Evolutionary conservation across 1,140 invertebrate genomes (phyloP).

Genomic region (Drosophila pseudoobscura): DNA sequence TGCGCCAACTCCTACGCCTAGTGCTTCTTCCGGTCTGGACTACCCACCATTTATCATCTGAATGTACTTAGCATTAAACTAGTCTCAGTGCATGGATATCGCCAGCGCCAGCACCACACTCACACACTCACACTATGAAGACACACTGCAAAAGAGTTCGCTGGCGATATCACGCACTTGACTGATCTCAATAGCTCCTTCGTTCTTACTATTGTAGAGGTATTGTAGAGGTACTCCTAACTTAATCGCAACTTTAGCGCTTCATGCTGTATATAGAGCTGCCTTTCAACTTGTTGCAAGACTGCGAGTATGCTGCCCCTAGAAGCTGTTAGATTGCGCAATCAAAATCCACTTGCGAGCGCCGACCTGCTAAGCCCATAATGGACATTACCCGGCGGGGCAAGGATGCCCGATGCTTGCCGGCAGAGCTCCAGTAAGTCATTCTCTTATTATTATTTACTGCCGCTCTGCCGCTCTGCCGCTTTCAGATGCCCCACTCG

Average conservation of each 20-base stretch:
- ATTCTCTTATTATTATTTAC: conserved; percentile 72
- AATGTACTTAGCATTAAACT: too few species aligned
- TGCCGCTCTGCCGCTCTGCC: conserved; percentile 22
- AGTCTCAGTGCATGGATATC: not conserved
- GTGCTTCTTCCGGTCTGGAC: too few species aligned
- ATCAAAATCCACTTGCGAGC: conserved; percentile 57
- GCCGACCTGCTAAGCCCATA: conserved; percentile 56
- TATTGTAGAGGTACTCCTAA: too few species aligned
- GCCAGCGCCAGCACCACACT: too few species aligned
- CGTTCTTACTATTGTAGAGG: too few species aligned
- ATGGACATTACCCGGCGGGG: conserved; percentile 48
- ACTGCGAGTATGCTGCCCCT: not conserved
- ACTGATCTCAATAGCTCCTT: too few species aligned
- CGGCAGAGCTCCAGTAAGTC: conserved; percentile 54
- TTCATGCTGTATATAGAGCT: too few species aligned
- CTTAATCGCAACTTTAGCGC: too few species aligned
- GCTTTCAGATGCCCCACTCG: conserved; percentile 23
- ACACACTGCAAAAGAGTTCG: too few species aligned
- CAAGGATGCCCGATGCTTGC: conserved; percentile 6
- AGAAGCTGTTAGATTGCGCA: conserved; percentile 28
- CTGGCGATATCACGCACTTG: conserved; percentile 31
- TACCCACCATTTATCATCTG: too few species aligned
- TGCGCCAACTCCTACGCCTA: not conserved
- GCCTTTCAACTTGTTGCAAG: not conserved
- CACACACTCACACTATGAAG: not conserved